A percentile compares a stretch with the other conserved stretches of the same genome.
Conservation (phyloP, 1,140 invertebrate genomes). For the Tachypleus tridentatus region DNA sequence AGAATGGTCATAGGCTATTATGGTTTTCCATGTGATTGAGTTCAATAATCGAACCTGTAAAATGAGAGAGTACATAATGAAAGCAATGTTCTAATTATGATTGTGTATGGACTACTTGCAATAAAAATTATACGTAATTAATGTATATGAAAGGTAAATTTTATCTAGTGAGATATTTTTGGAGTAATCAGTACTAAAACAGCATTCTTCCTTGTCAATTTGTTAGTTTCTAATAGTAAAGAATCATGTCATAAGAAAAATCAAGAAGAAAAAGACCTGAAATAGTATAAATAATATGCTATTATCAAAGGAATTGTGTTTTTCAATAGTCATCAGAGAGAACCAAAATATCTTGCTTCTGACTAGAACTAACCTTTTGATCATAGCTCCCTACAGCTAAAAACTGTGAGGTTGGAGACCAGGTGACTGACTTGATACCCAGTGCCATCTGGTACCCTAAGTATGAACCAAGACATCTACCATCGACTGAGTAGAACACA, state of each 20-base stretch:
- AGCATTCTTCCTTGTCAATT: too few species aligned
- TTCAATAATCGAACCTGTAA: slow-evolving; percentile 33
- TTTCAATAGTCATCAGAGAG: slow-evolving; percentile 6
- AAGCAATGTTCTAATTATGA: too few species aligned
- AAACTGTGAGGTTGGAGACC: slow-evolving; percentile 39
- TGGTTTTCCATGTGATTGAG: slow-evolving; percentile 36
- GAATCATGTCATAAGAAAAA: too few species aligned
- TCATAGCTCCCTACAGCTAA: slow-evolving; percentile 38
- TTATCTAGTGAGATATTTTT: too few species aligned
- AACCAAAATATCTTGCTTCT: not conserved
- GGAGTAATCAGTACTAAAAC: too few species aligned
- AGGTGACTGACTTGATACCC: slow-evolving; percentile 35
- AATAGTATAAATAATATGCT: too few species aligned
- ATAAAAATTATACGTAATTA: too few species aligned
- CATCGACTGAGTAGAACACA: slow-evolving; percentile 34
- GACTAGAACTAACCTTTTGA: slow-evolving; percentile 31
- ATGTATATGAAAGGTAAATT: too few species aligned
- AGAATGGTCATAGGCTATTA: slow-evolving; percentile 28
- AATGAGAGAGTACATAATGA: too few species aligned
- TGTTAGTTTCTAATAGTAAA: too few species aligned
- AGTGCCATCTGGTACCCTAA: slow-evolving; percentile 35
- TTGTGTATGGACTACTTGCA: too few species aligned
- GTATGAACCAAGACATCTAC: slow-evolving; percentile 33
- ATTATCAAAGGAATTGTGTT: not conserved
- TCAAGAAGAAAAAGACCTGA: too few species aligned